Base-by-base conservation (phyloP, 1,140 invertebrate genomes). In the Penaeus chinensis region DNA sequence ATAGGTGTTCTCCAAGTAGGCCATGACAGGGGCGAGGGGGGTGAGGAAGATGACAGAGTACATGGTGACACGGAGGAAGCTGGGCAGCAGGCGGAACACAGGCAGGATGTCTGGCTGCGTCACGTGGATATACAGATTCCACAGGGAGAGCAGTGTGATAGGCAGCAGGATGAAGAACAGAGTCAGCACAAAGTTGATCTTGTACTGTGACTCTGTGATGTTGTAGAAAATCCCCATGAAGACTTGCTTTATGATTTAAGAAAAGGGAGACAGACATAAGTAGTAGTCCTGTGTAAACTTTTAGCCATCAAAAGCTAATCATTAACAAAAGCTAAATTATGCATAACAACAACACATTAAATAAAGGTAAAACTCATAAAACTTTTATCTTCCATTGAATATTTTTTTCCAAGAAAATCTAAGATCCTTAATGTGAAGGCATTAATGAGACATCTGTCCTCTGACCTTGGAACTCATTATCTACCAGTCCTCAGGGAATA, bases 71-170 rank as follows among this genome's bases (percentile, higher is more conserved):
- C 85, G 83, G 5, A 88, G 47, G 63, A 89, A 79, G 19, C 65
- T 74, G 5, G 89, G 89, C 18, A 90, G 54, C 37, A 76, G 84
- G 47, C 83, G 81, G 66, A 90, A 89, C 24, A 89, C 37, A 18
- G 89, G 89, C 18, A 90, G 82, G 37, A 90, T 90, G 80, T 90
- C 89, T 61, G 87, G 87, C 84, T 90, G 89, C 5, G 89, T 90
- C 20, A 90, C 87, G 62, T 90, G 89, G 65, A 90, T 90, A 71
- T 90, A 90, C 5, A 90, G 87, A n/a, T 89, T 89, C 89, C 89
- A 90, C 82, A 89, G 78, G 37, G 87, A 90, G 24, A 90, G 84
- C 0, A 90, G 81, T 2, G 84, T 79, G 83, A 89, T 90, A n/a
- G 89, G 89, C 2, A 90, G 84, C 16, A 90, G 69, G 63, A 90